A percentile compares a stretch with the other conserved stretches of the same genome.
These are phyloP conservation scores for Emydocephalus ijimae DNA, from an alignment of 2,113 vertebrate species.

Conservation along the genomic window DNA sequence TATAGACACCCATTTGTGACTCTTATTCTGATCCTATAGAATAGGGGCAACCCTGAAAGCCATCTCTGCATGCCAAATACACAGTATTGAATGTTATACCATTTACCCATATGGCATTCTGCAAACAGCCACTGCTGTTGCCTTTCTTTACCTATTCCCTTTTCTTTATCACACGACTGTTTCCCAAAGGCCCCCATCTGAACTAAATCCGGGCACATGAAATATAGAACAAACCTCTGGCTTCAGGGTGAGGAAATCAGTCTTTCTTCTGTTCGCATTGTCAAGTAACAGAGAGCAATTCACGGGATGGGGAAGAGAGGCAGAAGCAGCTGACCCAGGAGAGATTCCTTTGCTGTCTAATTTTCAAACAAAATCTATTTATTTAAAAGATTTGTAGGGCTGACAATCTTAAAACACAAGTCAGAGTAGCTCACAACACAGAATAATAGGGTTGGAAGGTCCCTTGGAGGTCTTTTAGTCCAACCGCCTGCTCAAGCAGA, in stretches of 20 bases:
- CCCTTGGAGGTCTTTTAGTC: background rate
- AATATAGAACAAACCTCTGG: background rate
- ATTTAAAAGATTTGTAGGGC: background rate
- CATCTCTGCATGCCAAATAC: background rate
- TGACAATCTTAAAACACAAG: background rate
- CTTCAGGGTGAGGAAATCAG: background rate
- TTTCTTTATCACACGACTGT: background rate
- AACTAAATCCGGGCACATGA: conserved; percentile 3
- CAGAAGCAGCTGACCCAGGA: background rate
- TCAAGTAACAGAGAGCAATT: background rate
- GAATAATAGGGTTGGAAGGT: background rate
- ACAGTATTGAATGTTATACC: background rate
- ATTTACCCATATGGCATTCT: background rate
- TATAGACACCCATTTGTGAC: background rate
- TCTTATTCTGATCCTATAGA: background rate
- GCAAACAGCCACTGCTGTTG: background rate
- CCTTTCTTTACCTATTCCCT: background rate
- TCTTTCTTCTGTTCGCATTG: background rate
- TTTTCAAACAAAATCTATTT: background rate
- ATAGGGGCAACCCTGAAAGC: background rate
- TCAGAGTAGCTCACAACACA: background rate
- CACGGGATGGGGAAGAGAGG: background rate
- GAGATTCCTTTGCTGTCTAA: background rate
- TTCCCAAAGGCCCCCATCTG: background rate
- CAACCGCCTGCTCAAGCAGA: background rate